Evolutionary conservation across 2,888 invertebrate genomes (phyloP).

Genomic region (Gastrophysa polygoni): DNA sequence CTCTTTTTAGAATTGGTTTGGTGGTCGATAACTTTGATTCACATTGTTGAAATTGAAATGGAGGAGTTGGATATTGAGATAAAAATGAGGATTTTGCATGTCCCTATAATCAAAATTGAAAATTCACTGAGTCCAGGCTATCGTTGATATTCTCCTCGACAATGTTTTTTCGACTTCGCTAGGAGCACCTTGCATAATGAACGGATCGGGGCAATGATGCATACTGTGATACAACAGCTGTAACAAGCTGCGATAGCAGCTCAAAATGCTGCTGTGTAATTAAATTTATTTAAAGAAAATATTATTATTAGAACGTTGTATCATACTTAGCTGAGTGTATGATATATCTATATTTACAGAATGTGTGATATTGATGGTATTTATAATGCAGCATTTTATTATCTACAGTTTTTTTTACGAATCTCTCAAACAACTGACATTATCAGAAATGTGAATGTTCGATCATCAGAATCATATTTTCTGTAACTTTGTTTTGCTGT

Average conservation of each 20-base stretch:
- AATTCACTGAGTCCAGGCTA: no score
- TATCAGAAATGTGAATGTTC: background rate
- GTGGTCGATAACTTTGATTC: no score
- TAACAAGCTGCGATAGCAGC: constrained; percentile 54
- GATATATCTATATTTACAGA: constrained; percentile 33
- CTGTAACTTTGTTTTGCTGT: constrained; percentile 34
- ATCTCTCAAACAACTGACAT: background rate
- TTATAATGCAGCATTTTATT: background rate
- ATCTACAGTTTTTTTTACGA: no score
- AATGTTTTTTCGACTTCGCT: background rate
- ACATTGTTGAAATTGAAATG: no score
- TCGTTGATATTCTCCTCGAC: background rate
- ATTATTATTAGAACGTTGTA: constrained; percentile 42
- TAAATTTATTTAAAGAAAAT: constrained; percentile 42
- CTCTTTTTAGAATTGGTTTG: no score
- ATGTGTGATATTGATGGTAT: constrained; percentile 24
- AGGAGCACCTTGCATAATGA: constrained; percentile 38
- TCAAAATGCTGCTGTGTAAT: constrained; percentile 49
- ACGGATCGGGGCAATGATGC: constrained; percentile 59
- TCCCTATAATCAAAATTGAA: no score
- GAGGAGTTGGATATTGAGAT: no score
- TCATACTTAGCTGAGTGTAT: constrained; percentile 53
- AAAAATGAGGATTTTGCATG: no score
- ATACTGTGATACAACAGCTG: constrained; percentile 60
- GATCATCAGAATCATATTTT: constrained; percentile 9